A percentile compares a stretch with the other conserved stretches of the same genome.
Conservation (phyloP, 2,888 invertebrate species). For the Ennomos erosarius region DNA sequence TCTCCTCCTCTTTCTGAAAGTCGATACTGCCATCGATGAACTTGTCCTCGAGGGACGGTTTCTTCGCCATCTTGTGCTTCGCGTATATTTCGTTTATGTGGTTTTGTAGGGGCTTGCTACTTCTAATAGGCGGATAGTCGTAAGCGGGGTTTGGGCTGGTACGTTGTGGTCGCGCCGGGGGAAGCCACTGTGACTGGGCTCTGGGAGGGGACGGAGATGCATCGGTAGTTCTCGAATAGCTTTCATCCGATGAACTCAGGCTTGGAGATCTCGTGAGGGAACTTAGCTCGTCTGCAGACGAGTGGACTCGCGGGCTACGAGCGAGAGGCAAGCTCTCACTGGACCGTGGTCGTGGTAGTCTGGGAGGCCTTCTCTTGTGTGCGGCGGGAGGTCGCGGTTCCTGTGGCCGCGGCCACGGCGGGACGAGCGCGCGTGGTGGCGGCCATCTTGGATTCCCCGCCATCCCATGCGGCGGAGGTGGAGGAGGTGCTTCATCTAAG, state of each 20-base stretch:
- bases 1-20: slow-evolving; percentile 79
- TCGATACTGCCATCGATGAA: slow-evolving; percentile 68
- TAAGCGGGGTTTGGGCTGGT: slow-evolving; percentile 82
- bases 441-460: slow-evolving; percentile 73
- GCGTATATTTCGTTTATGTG: slow-evolving; percentile 73
- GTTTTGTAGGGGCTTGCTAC: slow-evolving; percentile 65
- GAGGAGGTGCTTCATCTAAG: slow-evolving; percentile 82
- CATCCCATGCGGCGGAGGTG: slow-evolving; percentile 85
- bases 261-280: slow-evolving; percentile 93
- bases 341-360: slow-evolving; percentile 87
- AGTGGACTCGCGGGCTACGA: slow-evolving; percentile 87
- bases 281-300: slow-evolving; percentile 93
- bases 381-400: slow-evolving; percentile 71
- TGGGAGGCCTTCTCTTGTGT: slow-evolving; percentile 73
- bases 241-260: slow-evolving; percentile 93
- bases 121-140: slow-evolving; percentile 86
- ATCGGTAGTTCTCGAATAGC: slow-evolving; percentile 92
- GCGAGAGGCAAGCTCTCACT: slow-evolving; percentile 87
- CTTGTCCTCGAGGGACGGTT: slow-evolving; percentile 73
- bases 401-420: slow-evolving; percentile 87
- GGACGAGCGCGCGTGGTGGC: slow-evolving; percentile 82
- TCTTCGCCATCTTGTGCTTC: slow-evolving; percentile 73
- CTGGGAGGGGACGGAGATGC: slow-evolving; percentile 87
- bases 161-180: slow-evolving; percentile 74
- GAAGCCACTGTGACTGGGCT: slow-evolving; percentile 78